Evolutionary conservation across 2,113 vertebrate genomes (phyloP).

Genomic region (Eulemur macaco): DNA sequence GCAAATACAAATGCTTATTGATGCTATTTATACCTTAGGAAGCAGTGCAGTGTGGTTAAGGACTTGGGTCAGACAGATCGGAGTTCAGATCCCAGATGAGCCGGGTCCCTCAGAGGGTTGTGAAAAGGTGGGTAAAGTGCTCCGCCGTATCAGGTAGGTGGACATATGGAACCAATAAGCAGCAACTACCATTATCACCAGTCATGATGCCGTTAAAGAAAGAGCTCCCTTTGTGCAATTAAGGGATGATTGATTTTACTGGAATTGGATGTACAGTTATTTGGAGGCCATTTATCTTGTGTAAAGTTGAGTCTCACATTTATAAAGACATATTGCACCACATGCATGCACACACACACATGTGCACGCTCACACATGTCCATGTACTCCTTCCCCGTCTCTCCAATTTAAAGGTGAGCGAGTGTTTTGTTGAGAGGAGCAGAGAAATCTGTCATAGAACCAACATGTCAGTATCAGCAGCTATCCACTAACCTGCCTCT

Average conservation of each 20-base stretch:
- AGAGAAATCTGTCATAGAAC: neutral
- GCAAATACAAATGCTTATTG: fast-evolving
- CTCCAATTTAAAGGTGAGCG: constrained; percentile 36
- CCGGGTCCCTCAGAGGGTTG: neutral
- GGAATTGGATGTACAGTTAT: constrained; percentile 43
- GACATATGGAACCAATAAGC: neutral
- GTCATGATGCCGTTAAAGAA: neutral
- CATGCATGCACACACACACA: neutral
- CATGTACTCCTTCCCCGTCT: neutral
- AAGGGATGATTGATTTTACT: constrained; percentile 44
- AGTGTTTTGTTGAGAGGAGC: neutral
- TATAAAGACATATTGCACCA: constrained; percentile 33
- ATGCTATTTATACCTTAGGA: neutral
- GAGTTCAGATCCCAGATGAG: neutral
- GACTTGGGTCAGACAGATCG: neutral
- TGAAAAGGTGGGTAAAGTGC: neutral
- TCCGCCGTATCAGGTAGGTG: fast-evolving
- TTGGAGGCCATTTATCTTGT: constrained; percentile 48
- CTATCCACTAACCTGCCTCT: neutral
- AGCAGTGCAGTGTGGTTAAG: neutral
- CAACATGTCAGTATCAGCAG: neutral
- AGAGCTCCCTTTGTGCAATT: neutral
- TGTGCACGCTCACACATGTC: neutral
- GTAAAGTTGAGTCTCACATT: constrained; percentile 9
- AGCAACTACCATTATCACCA: neutral